A percentile compares a stretch with the other conserved stretches of the same genome.
Evolutionary conservation across 2,888 invertebrate species (phyloP).

Genomic region (Drosophila melanocephala): DNA sequence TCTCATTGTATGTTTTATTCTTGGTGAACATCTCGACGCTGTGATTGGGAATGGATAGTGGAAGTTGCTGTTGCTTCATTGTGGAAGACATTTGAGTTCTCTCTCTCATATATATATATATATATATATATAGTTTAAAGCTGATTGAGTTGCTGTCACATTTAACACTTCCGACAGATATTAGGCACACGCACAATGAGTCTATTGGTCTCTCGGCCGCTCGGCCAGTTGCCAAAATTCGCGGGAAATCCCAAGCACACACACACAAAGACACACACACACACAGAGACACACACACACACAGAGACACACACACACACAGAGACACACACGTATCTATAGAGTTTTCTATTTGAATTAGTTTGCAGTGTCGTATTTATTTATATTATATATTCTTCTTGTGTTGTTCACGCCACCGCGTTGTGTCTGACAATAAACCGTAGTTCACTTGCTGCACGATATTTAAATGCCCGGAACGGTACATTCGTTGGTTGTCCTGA

Average conservation of each 20-base stretch:
- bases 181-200: slow-evolving; percentile 19
- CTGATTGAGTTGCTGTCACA: slow-evolving; percentile 37
- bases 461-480: slow-evolving; percentile 83
- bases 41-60: slow-evolving; percentile 63
- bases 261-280: slow-evolving; percentile 26
- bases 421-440: slow-evolving; percentile 83
- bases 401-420: slow-evolving; percentile 83
- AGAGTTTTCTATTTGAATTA: slow-evolving; percentile 29
- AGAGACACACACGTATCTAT: slow-evolving; percentile 14
- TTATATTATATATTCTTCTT: slow-evolving; percentile 32
- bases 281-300: slow-evolving; percentile 22
- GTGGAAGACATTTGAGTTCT: slow-evolving; percentile 70
- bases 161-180: slow-evolving; percentile 69
- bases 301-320: slow-evolving; percentile 26
- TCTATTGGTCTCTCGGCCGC: slow-evolving; percentile 28
- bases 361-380: slow-evolving; percentile 12
- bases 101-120: slow-evolving; percentile 8
- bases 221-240: slow-evolving; percentile 74
- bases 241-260: slow-evolving; percentile 84
- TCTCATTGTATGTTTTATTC: slow-evolving; percentile 30
- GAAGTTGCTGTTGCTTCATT: slow-evolving; percentile 68
- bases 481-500: slow-evolving; percentile 46
- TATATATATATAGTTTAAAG: not conserved
- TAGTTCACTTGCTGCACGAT: slow-evolving; percentile 80
- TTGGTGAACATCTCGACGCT: slow-evolving; percentile 49